Conservation (phyloP, 2,888 invertebrate species). For the Diadromus collaris region DNA sequence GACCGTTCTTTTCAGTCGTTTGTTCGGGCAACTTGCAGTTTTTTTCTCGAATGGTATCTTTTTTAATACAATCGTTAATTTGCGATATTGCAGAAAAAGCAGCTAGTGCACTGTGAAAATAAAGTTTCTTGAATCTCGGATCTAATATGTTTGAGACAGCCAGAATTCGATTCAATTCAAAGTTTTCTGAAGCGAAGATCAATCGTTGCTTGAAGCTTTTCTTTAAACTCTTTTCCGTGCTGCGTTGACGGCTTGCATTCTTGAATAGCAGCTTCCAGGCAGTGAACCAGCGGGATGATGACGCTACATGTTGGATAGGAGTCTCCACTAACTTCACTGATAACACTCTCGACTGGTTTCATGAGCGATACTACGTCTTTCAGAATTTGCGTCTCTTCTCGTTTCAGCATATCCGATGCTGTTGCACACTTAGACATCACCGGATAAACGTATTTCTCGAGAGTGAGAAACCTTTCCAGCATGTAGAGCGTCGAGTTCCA, state of each 20-base stretch:
- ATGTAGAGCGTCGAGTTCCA: too few species aligned
- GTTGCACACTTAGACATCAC: slow-evolving; percentile 56
- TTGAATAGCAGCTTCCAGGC: slow-evolving; percentile 31
- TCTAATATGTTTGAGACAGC: slow-evolving; percentile 60
- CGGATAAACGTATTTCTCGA: slow-evolving; percentile 59
- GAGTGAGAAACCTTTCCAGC: slow-evolving; percentile 56
- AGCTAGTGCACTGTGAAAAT: slow-evolving; percentile 57
- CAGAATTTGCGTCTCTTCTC: slow-evolving; percentile 56
- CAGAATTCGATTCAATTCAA: slow-evolving; percentile 48
- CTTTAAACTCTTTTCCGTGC: slow-evolving; percentile 51
- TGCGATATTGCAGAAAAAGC: slow-evolving; percentile 30
- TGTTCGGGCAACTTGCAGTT: too few species aligned
- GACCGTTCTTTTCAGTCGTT: too few species aligned
- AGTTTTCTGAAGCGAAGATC: slow-evolving; percentile 52
- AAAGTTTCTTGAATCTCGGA: slow-evolving; percentile 62
- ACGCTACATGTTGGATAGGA: slow-evolving; percentile 62
- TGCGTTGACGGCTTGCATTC: slow-evolving; percentile 14
- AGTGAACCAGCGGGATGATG: slow-evolving; percentile 61
- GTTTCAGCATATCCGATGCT: slow-evolving; percentile 57
- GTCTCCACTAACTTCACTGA: slow-evolving; percentile 61
- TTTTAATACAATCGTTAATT: slow-evolving; percentile 18
- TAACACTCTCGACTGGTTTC: slow-evolving; percentile 60
- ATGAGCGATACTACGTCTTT: slow-evolving; percentile 57
- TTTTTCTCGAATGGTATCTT: neutral
- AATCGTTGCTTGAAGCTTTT: slow-evolving; percentile 39